phyloP scores from a whole-genome alignment of 2,113 vertebrate species.

The Brienomyrus brachyistius region DNA sequence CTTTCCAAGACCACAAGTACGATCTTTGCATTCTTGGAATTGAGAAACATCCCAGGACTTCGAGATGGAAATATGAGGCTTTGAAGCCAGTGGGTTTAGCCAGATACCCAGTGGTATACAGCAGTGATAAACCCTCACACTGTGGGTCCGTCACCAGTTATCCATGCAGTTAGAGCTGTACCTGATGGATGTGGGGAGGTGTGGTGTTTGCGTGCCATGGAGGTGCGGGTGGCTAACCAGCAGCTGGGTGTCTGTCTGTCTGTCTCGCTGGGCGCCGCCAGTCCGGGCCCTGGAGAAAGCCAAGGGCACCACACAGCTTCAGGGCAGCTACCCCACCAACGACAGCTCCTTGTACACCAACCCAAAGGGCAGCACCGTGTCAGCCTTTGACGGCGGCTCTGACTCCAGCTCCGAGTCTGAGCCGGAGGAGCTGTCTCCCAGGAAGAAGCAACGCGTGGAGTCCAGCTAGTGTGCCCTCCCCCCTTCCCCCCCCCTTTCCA shows the following conservation, averaged over 20 bases:
- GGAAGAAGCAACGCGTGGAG: conserved; percentile 88
- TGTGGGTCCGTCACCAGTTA: background rate
- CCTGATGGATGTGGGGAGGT: background rate
- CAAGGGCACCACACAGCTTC: conserved; percentile 80
- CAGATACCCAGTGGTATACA: background rate
- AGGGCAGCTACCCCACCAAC: conserved; percentile 77
- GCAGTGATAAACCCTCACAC: background rate
- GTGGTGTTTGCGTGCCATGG: background rate
- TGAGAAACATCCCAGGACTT: background rate
- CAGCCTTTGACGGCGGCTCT: conserved; percentile 88
- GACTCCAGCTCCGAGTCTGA: conserved; percentile 91
- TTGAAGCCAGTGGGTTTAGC: background rate
- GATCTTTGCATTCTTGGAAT: background rate
- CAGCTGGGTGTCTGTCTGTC: background rate
- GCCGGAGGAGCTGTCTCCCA: conserved; percentile 79
- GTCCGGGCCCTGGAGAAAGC: conserved; percentile 92
- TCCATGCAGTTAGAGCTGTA: background rate
- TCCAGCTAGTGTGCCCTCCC: conserved; percentile 63
- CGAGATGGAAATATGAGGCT: background rate
- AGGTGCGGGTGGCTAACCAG: background rate
- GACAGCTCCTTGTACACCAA: conserved; percentile 94
- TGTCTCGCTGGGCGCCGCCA: conserved; percentile 38
- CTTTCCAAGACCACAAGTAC: background rate
- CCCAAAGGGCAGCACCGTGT: conserved; percentile 88
- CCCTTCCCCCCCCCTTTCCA: conserved; percentile 14